These are phyloP conservation scores for Malurus elegans DNA, from an alignment of 2,113 vertebrate species.

Conservation along the genomic window DNA sequence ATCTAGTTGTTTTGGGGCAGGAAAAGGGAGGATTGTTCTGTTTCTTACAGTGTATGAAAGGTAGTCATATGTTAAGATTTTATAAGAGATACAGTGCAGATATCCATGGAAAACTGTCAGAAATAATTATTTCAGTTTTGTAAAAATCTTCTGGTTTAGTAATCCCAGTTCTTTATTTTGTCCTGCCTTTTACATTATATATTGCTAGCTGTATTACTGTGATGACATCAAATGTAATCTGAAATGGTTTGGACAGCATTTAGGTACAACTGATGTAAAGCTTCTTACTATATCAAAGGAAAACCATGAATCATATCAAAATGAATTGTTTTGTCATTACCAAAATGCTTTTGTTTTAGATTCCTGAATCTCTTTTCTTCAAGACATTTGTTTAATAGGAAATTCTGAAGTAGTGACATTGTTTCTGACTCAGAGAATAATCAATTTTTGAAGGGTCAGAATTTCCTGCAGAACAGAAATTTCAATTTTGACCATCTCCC, in stretches of 20 bases:
- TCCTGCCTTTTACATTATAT: not conserved
- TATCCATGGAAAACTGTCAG: not conserved
- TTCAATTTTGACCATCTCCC: not conserved
- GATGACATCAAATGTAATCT: not conserved
- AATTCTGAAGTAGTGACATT: not conserved
- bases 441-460: not conserved
- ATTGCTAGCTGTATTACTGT: not conserved
- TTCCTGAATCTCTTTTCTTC: not conserved
- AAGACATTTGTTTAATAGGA: not conserved
- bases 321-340: not conserved
- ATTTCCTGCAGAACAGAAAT: slow-evolving; percentile 7
- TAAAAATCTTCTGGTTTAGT: not conserved
- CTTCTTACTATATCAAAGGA: not conserved
- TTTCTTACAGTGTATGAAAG: not conserved
- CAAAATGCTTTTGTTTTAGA: not conserved
- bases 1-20: not conserved
- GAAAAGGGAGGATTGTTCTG: not conserved
- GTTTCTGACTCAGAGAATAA: not conserved
- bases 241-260: not conserved
- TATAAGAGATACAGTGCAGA: not conserved
- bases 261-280: slow-evolving; percentile 3
- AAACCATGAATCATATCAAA: not conserved
- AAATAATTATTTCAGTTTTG: not conserved
- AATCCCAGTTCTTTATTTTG: not conserved
- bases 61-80: not conserved